Base-by-base conservation (phyloP, 1,140 invertebrate species). In the Ips typographus region DNA sequence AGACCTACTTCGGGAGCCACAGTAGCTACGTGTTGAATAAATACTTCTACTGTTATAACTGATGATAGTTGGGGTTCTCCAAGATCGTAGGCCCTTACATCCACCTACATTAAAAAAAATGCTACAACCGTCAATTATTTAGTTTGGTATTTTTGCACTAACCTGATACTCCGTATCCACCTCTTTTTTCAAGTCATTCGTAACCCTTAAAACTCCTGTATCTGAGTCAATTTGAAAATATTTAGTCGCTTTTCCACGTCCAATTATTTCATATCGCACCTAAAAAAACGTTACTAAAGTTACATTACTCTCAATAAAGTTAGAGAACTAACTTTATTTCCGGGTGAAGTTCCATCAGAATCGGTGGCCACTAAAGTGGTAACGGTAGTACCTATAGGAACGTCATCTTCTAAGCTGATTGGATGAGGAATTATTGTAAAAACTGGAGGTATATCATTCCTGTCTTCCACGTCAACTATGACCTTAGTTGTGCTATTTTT, bases 211-310 rank as follows among this genome's bases (percentile, higher is more conserved):
- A 1, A 89, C 85, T 0, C 93, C 94, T 0, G 88, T 89, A 73
- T 94, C 92, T 0, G 92, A 86, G 81, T 95, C 92, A 3, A 96
- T 90, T 70, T 92, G 88, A 82, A 96, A 95, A 77, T 93, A 95
- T 74, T 91, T 91, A 0, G 84, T 83, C 0, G 92, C 88, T 76
- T 92, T 92, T 40, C 89, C 91, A 38, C 90, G 82, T 0, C 92
- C 93, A 8, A 89, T 88, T 4, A 95, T 84, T 80, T 94, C 91
- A 77, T 95, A 95, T 22, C 88, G 84, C 8, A 90, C 77, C 76
- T 77, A 41, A 53, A 59, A 59, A 42, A 8, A 59, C 8, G 38
- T 22, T 47, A 6, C 44, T 6, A 47, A n/a, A 60, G 6, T 60
- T 40, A 7, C 8, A 60, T 40, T 39, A 6, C 8, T 38, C 39